phyloP scores from a whole-genome alignment of 1,140 invertebrate genomes.

The Trichonephila clavipes region DNA sequence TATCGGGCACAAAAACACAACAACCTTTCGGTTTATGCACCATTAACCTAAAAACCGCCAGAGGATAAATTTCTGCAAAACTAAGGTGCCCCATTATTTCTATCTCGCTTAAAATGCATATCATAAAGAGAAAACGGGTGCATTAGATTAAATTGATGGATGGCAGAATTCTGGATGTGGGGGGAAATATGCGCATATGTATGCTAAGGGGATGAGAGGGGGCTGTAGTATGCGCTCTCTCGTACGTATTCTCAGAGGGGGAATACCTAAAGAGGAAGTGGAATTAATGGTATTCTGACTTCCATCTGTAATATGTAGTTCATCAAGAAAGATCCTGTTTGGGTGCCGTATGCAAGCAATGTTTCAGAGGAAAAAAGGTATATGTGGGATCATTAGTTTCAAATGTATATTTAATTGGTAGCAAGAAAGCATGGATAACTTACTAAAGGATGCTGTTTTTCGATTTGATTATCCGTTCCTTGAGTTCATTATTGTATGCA shows the following conservation, averaged over 20 bases:
- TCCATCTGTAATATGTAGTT: constrained; percentile 32
- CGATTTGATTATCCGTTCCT: neutral
- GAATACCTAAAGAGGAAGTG: constrained; percentile 20
- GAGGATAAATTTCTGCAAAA: constrained; percentile 42
- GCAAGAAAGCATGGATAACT: neutral
- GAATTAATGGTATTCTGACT: constrained; percentile 53
- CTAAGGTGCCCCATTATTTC: constrained; percentile 45
- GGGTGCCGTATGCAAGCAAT: neutral
- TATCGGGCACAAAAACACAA: constrained; percentile 21
- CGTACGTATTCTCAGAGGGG: neutral
- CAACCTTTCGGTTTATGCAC: constrained; percentile 45
- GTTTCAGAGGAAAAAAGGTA: neutral
- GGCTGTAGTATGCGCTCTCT: neutral
- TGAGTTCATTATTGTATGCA: neutral
- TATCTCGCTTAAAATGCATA: constrained; percentile 39
- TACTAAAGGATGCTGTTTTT: neutral
- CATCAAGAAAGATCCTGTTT: neutral
- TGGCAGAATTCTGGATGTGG: neutral
- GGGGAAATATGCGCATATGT: constrained; percentile 53
- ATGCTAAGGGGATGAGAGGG: neutral
- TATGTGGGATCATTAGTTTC: neutral
- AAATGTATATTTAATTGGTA: constrained; percentile 9
- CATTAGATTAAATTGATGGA: constrained; percentile 73
- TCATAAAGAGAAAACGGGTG: constrained; percentile 43
- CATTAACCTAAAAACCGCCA: constrained; percentile 57